Evolutionary conservation across 2,888 invertebrate genomes (phyloP).

Genomic region (Scaeva pyrastri): DNA sequence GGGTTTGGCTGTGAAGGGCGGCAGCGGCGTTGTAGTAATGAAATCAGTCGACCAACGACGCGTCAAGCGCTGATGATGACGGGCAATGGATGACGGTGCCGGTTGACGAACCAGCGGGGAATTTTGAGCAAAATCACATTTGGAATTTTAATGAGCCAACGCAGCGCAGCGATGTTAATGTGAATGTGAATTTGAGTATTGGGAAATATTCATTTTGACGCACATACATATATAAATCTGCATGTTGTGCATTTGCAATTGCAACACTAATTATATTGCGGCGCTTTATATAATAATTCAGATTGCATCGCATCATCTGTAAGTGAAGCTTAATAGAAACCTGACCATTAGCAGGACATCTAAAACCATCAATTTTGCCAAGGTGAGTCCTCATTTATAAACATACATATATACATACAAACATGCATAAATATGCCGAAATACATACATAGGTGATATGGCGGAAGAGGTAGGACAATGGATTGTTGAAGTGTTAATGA

Average conservation of each 20-base stretch:
- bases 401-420: background rate
- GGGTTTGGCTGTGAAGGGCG: background rate
- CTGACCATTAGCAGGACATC: slow-evolving; percentile 47
- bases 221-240: background rate
- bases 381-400: background rate
- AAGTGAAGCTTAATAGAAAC: slow-evolving; percentile 50
- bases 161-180: no score
- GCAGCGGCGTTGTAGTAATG: slow-evolving; percentile 56
- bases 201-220: slow-evolving; percentile 36
- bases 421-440: background rate
- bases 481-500: slow-evolving; percentile 49
- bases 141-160: slow-evolving; percentile 64
- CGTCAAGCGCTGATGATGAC: slow-evolving; percentile 5
- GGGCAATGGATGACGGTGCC: background rate
- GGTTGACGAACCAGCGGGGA: slow-evolving; percentile 35
- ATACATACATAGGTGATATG: background rate
- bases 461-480: background rate
- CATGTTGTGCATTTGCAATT: slow-evolving; percentile 30
- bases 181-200: background rate
- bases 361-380: slow-evolving; percentile 48
- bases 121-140: slow-evolving; percentile 50
- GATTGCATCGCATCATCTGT: slow-evolving; percentile 65
- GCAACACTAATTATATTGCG: slow-evolving; percentile 59
- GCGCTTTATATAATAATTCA: slow-evolving; percentile 72
- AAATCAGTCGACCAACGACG: slow-evolving; percentile 55